phyloP scores from a whole-genome alignment of 2,888 invertebrate species.

The Lycophotia porphyrea region DNA sequence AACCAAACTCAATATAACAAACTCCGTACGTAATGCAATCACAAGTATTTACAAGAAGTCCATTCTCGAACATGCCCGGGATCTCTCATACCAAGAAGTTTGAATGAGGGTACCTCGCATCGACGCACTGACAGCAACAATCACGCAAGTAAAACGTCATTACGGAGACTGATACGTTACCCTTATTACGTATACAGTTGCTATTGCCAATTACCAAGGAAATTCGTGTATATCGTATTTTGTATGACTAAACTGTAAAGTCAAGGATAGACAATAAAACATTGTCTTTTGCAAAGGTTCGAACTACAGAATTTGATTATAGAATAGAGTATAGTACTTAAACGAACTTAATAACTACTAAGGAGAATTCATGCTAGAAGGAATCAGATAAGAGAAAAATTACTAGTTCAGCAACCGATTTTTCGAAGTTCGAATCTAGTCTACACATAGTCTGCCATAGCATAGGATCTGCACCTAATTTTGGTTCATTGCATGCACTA shows the following conservation, averaged over 20 bases:
- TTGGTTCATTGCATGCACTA: not conserved
- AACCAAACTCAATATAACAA: slow-evolving; percentile 30
- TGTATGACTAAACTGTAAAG: not conserved
- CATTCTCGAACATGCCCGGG: slow-evolving; percentile 57
- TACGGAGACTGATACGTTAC: slow-evolving; percentile 79
- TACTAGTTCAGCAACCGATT: not conserved
- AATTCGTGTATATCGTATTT: slow-evolving; percentile 9
- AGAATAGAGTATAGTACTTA: not conserved
- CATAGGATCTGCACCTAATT: not conserved
- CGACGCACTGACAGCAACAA: slow-evolving; percentile 83
- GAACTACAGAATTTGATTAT: not conserved
- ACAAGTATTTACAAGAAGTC: slow-evolving; percentile 52
- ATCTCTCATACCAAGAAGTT: slow-evolving; percentile 75
- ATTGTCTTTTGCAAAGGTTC: not conserved
- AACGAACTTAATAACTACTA: not conserved
- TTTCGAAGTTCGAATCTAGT: not conserved
- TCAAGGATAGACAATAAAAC: not conserved
- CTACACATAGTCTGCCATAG: not conserved
- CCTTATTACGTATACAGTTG: slow-evolving; percentile 72
- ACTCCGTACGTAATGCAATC: slow-evolving; percentile 48
- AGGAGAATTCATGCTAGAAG: not conserved
- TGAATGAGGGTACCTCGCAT: slow-evolving; percentile 68
- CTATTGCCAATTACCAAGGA: slow-evolving; percentile 52
- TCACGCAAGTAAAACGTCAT: slow-evolving; percentile 87
- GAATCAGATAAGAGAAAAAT: not conserved